Base-by-base conservation (phyloP, 2,888 invertebrate species). In the Pristionchus maxplancki region DNA sequence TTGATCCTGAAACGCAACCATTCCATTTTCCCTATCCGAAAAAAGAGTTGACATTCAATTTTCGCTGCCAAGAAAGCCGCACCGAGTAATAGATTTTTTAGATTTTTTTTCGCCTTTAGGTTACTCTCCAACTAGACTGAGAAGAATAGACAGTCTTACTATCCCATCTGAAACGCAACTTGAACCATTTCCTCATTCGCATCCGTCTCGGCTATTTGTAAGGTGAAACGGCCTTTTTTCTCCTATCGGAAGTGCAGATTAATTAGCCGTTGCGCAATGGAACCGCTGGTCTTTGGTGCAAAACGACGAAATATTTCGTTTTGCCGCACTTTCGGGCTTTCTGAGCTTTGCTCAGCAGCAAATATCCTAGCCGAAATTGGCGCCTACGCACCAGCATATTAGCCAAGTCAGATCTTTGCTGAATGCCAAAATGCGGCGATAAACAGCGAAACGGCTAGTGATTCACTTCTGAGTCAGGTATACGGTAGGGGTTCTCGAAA, bases 401-500 rank as follows among this genome's bases (percentile, higher is more conserved):
- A 28, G n/a, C 62, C 62, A 28, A 62, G 28, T 9, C n/a, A 44
- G 44, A n/a, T 9, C n/a, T 28, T n/a, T 28, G 62, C 13, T 28
- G n/a, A 28, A 28, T 62, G 3, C 62, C 13, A 5, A 62, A 28
- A 28, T 62, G 3, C 62, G 28, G 62, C 28, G 62, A 28, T 15
- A 28, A 62, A 28, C 28, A 28, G 62, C n/a, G 37, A 71, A 34
- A 34, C 31, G 71, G 11, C 13, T 6, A 11, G 40, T 71, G 34
- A 37, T 37, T 71, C 37, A 71, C 71, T 15, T 37, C 8, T 74
- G 74, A 37, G 4, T 40, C 40, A 74, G 24, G 37, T 1, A 1
- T 74, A 74, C 74, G 74, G 74, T 74, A 74, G 31, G 34, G 15
- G 40, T 74, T 74, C 74, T 40, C 34, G 67, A 34, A 34, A 9